Conservation (phyloP, 1,140 invertebrate genomes). For the Riptortus pedestris region DNA sequence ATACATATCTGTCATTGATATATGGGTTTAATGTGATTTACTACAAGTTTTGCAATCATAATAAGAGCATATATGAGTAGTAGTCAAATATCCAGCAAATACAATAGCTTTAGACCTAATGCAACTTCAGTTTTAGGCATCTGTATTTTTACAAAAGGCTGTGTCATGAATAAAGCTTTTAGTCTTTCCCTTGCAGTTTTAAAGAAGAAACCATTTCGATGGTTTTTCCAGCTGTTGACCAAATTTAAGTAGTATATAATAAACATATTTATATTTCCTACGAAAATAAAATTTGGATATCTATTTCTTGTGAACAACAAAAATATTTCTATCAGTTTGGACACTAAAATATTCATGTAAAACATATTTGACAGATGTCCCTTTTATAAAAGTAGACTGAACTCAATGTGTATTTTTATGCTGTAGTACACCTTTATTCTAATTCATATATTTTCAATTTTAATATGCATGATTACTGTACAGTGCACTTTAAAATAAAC, state of each 20-base stretch:
- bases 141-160: slow-evolving; percentile 6
- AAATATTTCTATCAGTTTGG: no score
- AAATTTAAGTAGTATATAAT: slow-evolving; percentile 2
- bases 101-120: no score
- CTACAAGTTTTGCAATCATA: no score
- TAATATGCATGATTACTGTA: not conserved
- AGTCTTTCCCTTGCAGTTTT: slow-evolving; percentile 17
- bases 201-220: not conserved
- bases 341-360: no score
- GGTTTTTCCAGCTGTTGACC: slow-evolving; percentile 12
- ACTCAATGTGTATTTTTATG: not conserved
- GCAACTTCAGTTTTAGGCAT: not conserved
- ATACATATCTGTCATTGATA: no score
- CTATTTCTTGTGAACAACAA: no score
- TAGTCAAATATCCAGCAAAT: no score
- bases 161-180: slow-evolving; percentile 12
- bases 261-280: slow-evolving; percentile 15
- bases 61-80: no score
- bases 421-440: not conserved
- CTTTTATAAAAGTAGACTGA: not conserved
- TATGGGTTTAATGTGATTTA: no score
- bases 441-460: not conserved
- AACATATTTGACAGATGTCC: no score
- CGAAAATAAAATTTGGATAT: not conserved
- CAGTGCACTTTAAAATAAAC: not conserved